phyloP scores from a whole-genome alignment of 30 jellyfish, hydroid and myxozoan genomes.

The Cassiopea andromeda region DNA sequence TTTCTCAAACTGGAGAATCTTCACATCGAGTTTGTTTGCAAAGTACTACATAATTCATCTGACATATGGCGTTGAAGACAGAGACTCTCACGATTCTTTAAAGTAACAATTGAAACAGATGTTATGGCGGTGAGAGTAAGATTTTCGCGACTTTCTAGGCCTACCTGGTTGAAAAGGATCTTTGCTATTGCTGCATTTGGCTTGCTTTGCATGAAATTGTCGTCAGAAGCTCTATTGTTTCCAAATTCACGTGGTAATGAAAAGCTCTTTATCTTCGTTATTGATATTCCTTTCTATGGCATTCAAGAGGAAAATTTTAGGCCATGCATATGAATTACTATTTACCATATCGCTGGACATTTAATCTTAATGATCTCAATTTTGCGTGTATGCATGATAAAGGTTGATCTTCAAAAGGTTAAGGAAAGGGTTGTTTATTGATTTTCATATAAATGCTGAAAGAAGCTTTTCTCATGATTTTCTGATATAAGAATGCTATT shows the following conservation, averaged over 20 bases:
- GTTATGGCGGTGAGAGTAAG: constrained; percentile 35
- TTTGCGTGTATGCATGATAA: too few relatives aligned
- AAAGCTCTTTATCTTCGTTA: neutral
- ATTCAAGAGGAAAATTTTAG: too few relatives aligned
- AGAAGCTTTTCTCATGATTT: too few relatives aligned
- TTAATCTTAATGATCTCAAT: too few relatives aligned
- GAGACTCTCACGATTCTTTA: neutral
- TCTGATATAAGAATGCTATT: too few relatives aligned
- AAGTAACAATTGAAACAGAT: neutral
- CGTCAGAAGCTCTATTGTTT: constrained; percentile 5
- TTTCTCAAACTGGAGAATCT: neutral
- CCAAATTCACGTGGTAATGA: neutral
- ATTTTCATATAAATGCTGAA: too few relatives aligned
- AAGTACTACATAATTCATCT: neutral
- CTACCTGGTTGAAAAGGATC: constrained; percentile 33
- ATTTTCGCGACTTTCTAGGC: constrained; percentile 16
- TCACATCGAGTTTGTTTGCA: neutral
- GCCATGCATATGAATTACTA: too few relatives aligned
- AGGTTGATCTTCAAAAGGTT: too few relatives aligned
- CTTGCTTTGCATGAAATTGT: constrained; percentile 10
- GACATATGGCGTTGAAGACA: neutral
- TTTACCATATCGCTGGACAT: too few relatives aligned
- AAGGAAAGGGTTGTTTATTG: too few relatives aligned
- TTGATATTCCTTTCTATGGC: neutral
- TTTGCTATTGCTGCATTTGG: constrained; percentile 16